Percentiles rank a stretch among this genome's conserved stretches.
Conservation (phyloP, 30 jellyfish, hydroid and myxozoan species). For the Morbakka virulenta region DNA sequence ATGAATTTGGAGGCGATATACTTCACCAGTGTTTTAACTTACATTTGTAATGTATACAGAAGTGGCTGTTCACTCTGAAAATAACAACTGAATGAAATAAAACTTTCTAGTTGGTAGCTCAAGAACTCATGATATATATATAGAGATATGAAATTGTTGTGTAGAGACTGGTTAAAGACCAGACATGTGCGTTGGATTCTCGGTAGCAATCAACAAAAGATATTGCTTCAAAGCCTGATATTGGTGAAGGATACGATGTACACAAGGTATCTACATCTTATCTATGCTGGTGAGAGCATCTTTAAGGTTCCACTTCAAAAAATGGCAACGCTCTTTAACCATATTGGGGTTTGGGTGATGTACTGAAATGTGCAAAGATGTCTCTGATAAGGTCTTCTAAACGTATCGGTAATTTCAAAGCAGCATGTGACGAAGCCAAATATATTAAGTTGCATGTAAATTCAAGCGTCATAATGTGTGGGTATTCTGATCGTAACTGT, state of each 20-base stretch:
- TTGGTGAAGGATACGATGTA: slow-evolving; percentile 37
- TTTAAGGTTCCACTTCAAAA: slow-evolving; percentile 41
- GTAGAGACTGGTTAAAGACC: slow-evolving; percentile 10
- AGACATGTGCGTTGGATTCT: slow-evolving; percentile 31
- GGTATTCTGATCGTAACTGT: slow-evolving; percentile 1
- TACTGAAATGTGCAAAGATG: slow-evolving; percentile 27
- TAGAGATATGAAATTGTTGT: slow-evolving; percentile 17
- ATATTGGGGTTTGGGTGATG: slow-evolving; percentile 32
- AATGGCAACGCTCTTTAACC: slow-evolving; percentile 21
- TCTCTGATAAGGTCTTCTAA: slow-evolving; percentile 46
- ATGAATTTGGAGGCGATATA: slow-evolving; percentile 35
- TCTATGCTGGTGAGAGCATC: slow-evolving; percentile 52
- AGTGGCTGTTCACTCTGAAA: slow-evolving; percentile 44
- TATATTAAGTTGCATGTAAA: slow-evolving; percentile 34
- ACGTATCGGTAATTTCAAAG: slow-evolving; percentile 29
- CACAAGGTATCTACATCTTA: slow-evolving; percentile 56
- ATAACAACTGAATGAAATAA: slow-evolving; percentile 44
- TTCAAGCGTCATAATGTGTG: slow-evolving; percentile 3
- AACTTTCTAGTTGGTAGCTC: slow-evolving; percentile 32
- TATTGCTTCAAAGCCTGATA: slow-evolving; percentile 42
- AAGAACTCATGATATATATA: slow-evolving; percentile 54
- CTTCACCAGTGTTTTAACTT: slow-evolving; percentile 20
- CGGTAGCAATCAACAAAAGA: slow-evolving; percentile 1
- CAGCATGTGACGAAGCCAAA: slow-evolving; percentile 46
- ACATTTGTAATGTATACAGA: slow-evolving; percentile 28